A percentile compares a stretch with the other conserved stretches of the same genome.
Conservation (phyloP, 2,113 vertebrate genomes). For the Oncorhynchus keta region DNA sequence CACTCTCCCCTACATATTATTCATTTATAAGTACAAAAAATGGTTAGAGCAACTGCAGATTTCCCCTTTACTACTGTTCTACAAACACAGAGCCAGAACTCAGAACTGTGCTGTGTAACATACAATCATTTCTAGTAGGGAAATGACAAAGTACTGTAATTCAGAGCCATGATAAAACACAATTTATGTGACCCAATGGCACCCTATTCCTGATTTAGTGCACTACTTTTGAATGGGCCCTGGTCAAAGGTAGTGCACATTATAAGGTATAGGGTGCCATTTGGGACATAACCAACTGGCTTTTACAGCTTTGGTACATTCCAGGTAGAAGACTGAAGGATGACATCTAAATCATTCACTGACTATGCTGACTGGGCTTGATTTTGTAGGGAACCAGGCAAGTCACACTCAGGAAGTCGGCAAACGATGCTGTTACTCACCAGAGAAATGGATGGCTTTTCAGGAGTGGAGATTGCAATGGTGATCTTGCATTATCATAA, state of each 20-base stretch:
- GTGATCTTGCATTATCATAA: slow-evolving; percentile 3
- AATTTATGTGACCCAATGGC: too few species aligned
- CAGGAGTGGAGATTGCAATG: background rate
- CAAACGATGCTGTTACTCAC: slow-evolving; percentile 9
- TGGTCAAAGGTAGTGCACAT: too few species aligned
- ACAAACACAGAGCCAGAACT: background rate
- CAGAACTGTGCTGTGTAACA: background rate
- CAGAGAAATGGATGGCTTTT: slow-evolving; percentile 21
- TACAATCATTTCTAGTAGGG: background rate
- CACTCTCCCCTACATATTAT: too few species aligned
- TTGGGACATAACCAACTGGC: background rate
- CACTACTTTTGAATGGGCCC: too few species aligned
- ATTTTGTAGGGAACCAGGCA: background rate
- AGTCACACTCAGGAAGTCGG: slow-evolving; percentile 2
- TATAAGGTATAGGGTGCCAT: background rate
- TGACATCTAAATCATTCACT: background rate
- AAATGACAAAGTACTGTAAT: background rate
- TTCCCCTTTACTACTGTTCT: background rate
- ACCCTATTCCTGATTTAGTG: too few species aligned
- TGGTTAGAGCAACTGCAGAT: too few species aligned
- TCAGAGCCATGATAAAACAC: background rate
- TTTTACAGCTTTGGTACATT: background rate
- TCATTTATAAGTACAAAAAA: too few species aligned
- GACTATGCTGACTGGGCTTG: background rate
- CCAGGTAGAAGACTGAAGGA: background rate